A percentile compares a stretch with the other conserved stretches of the same genome.
Conservation (phyloP, 2,797 vertebrate species). For the Catamblyrhynchus diadema region DNA sequence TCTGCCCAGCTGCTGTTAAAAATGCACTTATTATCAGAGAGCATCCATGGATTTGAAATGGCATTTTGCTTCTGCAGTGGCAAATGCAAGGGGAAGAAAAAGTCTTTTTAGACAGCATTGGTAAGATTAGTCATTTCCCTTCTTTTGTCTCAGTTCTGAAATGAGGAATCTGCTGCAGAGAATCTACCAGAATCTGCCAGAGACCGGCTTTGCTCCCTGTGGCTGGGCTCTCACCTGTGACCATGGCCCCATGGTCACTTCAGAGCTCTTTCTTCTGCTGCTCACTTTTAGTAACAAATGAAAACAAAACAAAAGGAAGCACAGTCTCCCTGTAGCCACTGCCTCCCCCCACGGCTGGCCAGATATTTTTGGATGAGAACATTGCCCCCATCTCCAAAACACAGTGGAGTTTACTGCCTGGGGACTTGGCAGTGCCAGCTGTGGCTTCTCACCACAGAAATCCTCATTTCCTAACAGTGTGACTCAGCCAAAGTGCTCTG, state of each 20-base stretch:
- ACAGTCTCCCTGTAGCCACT: not conserved
- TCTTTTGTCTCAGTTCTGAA: not conserved
- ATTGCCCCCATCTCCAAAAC: not conserved
- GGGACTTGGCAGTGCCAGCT: not conserved
- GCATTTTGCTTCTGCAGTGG: not conserved
- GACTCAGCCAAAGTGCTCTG: slow-evolving; percentile 12
- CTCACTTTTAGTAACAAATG: not conserved
- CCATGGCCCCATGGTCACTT: accelerated
- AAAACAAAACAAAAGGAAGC: not conserved
- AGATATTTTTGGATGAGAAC: slow-evolving; percentile 26
- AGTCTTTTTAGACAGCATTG: not conserved
- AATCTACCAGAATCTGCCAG: not conserved
- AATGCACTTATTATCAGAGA: not conserved
- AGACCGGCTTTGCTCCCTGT: accelerated
- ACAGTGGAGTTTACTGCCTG: not conserved
- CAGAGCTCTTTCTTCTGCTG: not conserved
- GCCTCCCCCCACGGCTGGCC: not conserved
- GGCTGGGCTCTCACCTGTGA: not conserved
- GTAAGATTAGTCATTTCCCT: not conserved
- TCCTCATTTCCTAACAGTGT: not conserved
- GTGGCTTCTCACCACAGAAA: not conserved
- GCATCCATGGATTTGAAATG: not conserved
- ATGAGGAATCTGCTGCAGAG: not conserved
- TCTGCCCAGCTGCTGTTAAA: not conserved
- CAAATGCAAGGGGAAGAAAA: not conserved